Percentiles rank a stretch among this genome's conserved stretches.
Evolutionary conservation across 2,888 invertebrate genomes (phyloP).

Genomic region (Acrocyrtus sp.): DNA sequence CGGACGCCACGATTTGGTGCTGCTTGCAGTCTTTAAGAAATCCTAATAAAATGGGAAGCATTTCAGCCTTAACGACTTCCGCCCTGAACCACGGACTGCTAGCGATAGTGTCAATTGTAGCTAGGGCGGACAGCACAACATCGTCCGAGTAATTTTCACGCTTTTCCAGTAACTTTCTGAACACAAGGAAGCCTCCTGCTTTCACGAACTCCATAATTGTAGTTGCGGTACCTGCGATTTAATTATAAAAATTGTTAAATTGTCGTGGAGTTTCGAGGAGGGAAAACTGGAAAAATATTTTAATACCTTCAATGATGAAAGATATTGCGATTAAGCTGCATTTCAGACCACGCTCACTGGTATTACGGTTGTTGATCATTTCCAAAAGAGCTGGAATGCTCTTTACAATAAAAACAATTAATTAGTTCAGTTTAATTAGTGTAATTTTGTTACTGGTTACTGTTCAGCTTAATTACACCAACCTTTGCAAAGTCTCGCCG

Average conservation of each 20-base stretch:
- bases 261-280: not conserved
- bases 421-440: too few species aligned
- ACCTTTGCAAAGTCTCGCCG: slow-evolving; percentile 28
- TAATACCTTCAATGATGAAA: slow-evolving; percentile 43
- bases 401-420: not conserved
- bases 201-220: slow-evolving; percentile 51
- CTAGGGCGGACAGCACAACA: slow-evolving; percentile 46
- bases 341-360: slow-evolving; percentile 46
- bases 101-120: slow-evolving; percentile 41
- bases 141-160: slow-evolving; percentile 45
- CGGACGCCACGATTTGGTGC: slow-evolving; percentile 37
- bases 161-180: slow-evolving; percentile 42
- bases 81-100: slow-evolving; percentile 23
- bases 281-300: not conserved
- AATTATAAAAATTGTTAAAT: too few species aligned
- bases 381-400: slow-evolving; percentile 12
- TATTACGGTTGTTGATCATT: slow-evolving; percentile 20
- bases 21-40: slow-evolving; percentile 19
- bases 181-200: slow-evolving; percentile 29
- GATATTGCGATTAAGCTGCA: slow-evolving; percentile 41
- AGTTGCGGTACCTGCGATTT: slow-evolving; percentile 17
- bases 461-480: too few species aligned
- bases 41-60: slow-evolving; percentile 33
- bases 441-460: too few species aligned
- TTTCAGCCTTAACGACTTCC: slow-evolving; percentile 34